Percentiles rank a stretch among this genome's conserved stretches.
phyloP scores from a whole-genome alignment of 2,888 invertebrate genomes.

The Acleris laterana region DNA sequence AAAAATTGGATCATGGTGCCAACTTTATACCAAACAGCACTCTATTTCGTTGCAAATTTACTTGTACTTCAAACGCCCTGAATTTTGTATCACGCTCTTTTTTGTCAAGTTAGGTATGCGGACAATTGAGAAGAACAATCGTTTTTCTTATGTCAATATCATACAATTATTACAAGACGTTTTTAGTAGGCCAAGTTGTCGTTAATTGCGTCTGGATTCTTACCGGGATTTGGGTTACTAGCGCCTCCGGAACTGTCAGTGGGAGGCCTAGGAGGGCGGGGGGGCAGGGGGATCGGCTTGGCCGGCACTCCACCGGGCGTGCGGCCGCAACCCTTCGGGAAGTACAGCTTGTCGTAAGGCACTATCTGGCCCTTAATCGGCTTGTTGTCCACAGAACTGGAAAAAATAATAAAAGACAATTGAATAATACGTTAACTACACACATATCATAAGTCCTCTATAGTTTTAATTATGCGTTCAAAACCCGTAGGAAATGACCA shows the following conservation, averaged over 20 bases:
- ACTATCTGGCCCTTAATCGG: slow-evolving; percentile 79
- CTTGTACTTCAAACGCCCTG: too few relatives aligned
- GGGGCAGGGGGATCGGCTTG: slow-evolving; percentile 63
- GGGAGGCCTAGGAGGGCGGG: slow-evolving; percentile 53
- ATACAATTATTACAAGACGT: too few relatives aligned
- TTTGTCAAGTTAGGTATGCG: too few relatives aligned
- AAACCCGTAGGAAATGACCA: too few relatives aligned
- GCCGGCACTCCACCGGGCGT: slow-evolving; percentile 75
- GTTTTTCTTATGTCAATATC: too few relatives aligned
- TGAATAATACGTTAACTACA: slow-evolving; percentile 6
- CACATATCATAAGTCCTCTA: too few relatives aligned
- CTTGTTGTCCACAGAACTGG: slow-evolving; percentile 53
- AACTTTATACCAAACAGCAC: too few relatives aligned
- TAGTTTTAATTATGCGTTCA: too few relatives aligned
- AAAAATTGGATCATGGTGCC: not conserved
- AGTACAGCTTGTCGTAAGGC: slow-evolving; percentile 88
- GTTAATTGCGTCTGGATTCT: slow-evolving; percentile 31
- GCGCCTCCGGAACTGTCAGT: slow-evolving; percentile 72
- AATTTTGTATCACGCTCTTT: too few relatives aligned
- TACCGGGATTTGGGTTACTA: slow-evolving; percentile 65
- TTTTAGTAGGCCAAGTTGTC: too few relatives aligned
- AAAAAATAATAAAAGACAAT: not conserved
- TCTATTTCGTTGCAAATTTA: too few relatives aligned
- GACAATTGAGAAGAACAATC: too few relatives aligned
- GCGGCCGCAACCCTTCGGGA: slow-evolving; percentile 89